Conservation (phyloP, 2,113 vertebrate species). For the Bostrychus sinensis region DNA sequence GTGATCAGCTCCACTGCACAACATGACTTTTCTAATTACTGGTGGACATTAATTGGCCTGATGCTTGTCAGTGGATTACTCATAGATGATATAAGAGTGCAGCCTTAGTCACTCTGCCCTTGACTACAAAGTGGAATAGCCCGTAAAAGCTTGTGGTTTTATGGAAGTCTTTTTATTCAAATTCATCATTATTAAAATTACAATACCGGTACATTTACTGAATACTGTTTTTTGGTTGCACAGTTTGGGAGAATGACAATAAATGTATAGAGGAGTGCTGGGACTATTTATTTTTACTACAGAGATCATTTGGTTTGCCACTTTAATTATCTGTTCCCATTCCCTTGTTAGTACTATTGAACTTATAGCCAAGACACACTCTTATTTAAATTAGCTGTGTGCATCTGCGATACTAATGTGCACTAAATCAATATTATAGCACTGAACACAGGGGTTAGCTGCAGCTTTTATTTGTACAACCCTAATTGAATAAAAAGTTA, state of each 20-base stretch:
- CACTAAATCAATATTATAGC: background rate
- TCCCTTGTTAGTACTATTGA: conserved; percentile 8
- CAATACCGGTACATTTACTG: background rate
- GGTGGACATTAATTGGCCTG: conserved; percentile 60
- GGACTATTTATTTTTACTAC: conserved; percentile 8
- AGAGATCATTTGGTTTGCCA: background rate
- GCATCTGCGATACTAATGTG: background rate
- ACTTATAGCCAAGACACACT: background rate
- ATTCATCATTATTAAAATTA: conserved; percentile 6
- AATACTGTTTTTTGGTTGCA: conserved; percentile 6
- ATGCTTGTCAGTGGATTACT: conserved; percentile 64
- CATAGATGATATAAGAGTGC: conserved; percentile 41
- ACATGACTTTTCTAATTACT: conserved; percentile 67
- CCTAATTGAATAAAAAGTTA: no score
- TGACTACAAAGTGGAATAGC: conserved; percentile 1
- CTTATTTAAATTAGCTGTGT: background rate
- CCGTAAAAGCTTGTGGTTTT: conserved; percentile 1
- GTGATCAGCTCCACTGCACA: conserved; percentile 50
- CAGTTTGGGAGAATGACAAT: background rate
- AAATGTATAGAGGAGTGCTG: background rate
- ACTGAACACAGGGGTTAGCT: background rate
- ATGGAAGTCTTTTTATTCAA: background rate
- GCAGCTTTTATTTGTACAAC: background rate
- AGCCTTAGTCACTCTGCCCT: conserved; percentile 24
- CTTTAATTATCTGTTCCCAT: conserved; percentile 5